A percentile compares a stretch with the other conserved stretches of the same genome.
Conservation (phyloP, 1,140 invertebrate genomes). For the Babylonia areolata region DNA sequence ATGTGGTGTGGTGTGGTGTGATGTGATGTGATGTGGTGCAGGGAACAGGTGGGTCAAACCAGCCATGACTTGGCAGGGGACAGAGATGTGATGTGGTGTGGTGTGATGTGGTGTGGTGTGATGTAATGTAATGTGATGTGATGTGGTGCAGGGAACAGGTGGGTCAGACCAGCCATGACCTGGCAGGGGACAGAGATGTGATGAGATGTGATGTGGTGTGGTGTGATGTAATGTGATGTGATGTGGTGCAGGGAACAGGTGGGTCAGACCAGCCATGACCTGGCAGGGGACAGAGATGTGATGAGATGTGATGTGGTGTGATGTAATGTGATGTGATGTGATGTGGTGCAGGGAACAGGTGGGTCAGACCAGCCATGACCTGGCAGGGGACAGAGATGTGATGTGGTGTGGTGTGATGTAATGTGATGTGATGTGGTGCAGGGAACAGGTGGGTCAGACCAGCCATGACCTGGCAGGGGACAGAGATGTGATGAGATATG, state of each 20-base stretch:
- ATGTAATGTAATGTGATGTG: background rate
- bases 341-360: conserved; percentile 70
- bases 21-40: conserved; percentile 40
- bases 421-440: conserved; percentile 39
- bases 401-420: conserved; percentile 38
- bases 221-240: conserved; percentile 25
- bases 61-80: conserved; percentile 78
- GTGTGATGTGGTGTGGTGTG: conserved; percentile 60
- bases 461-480: conserved; percentile 78
- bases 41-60: conserved; percentile 76
- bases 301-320: background rate
- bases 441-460: conserved; percentile 76
- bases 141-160: conserved; percentile 72
- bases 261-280: conserved; percentile 78
- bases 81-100: conserved; percentile 65
- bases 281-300: conserved; percentile 75
- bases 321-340: conserved; percentile 35
- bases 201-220: conserved; percentile 62
- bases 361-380: conserved; percentile 78
- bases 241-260: conserved; percentile 70
- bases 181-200: conserved; percentile 76
- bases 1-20: conserved; percentile 45
- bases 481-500: conserved; percentile 67
- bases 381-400: conserved; percentile 76
- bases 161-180: conserved; percentile 78